phyloP scores from a whole-genome alignment of 2,113 vertebrate genomes.

The Pelvicachromis taeniatus region DNA sequence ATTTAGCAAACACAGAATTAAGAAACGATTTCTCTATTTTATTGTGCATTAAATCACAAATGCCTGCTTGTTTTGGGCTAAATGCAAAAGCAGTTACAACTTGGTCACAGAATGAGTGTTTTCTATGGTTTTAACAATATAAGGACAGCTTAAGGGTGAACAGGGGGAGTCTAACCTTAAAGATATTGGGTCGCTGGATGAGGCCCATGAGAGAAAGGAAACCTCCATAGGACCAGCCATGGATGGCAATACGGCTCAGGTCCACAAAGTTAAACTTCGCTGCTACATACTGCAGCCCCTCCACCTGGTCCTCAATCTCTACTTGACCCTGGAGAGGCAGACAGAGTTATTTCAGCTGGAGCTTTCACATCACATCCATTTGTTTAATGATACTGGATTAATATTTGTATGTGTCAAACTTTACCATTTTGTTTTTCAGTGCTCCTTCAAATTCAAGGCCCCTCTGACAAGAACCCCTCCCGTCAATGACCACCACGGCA shows the following conservation, averaged over 20 bases:
- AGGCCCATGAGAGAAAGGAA: constrained; percentile 98
- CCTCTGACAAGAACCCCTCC: constrained; percentile 90
- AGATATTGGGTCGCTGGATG: constrained; percentile 88
- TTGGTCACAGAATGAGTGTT: not conserved
- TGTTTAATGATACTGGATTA: not conserved
- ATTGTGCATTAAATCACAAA: not conserved
- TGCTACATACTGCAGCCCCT: constrained; percentile 91
- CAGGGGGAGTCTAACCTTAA: constrained; percentile 79
- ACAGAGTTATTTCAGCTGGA: not conserved
- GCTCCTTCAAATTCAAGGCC: constrained; percentile 94
- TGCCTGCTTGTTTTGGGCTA: not conserved
- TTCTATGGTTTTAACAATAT: not conserved
- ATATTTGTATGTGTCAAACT: not conserved
- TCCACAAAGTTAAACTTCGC: constrained; percentile 94
- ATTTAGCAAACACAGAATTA: not conserved
- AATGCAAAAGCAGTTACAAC: not conserved
- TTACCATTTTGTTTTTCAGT: constrained; percentile 96
- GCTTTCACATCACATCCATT: not conserved
- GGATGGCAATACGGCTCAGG: constrained; percentile 91
- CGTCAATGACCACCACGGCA: constrained; percentile 92
- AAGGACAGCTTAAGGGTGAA: not conserved
- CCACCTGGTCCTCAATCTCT: constrained; percentile 97
- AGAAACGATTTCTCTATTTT: not conserved
- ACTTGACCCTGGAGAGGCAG: constrained; percentile 83
- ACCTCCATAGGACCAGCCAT: constrained; percentile 95